These are phyloP conservation scores for Gryon sp. DNA, from an alignment of 1,140 invertebrate genomes.

Conservation along the genomic window DNA sequence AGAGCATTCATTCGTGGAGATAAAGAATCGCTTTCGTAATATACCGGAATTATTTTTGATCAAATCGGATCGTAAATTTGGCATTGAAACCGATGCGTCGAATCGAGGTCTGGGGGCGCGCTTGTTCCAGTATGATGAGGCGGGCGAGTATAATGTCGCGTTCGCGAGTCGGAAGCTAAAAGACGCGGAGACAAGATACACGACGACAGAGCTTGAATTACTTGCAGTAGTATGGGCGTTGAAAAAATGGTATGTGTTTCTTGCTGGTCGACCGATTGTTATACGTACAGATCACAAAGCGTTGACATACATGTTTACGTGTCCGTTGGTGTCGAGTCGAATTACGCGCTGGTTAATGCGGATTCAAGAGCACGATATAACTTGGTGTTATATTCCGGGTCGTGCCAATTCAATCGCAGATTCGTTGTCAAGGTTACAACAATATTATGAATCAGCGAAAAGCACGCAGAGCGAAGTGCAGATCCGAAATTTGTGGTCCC, in stretches of 20 bases:
- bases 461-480: neutral
- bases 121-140: neutral
- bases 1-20: neutral
- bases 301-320: constrained; percentile 9
- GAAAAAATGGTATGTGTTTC: constrained; percentile 10
- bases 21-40: neutral
- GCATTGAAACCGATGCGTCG: neutral
- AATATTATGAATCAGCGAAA: neutral
- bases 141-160: neutral
- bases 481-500: neutral
- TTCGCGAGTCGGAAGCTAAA: constrained; percentile 62
- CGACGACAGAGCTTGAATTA: constrained; percentile 65
- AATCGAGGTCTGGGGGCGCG: neutral
- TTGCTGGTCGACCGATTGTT: constrained; percentile 6
- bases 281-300: constrained; percentile 18
- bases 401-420: neutral
- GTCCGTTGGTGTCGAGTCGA: neutral
- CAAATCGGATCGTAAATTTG: neutral
- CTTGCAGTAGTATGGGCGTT: constrained; percentile 15
- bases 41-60: neutral
- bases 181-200: constrained; percentile 72
- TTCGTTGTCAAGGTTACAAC: neutral
- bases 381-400: neutral
- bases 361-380: constrained; percentile 11
- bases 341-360: constrained; percentile 2